Conservation (phyloP, 2,888 invertebrate genomes). For the Sminthurides aquaticus region DNA sequence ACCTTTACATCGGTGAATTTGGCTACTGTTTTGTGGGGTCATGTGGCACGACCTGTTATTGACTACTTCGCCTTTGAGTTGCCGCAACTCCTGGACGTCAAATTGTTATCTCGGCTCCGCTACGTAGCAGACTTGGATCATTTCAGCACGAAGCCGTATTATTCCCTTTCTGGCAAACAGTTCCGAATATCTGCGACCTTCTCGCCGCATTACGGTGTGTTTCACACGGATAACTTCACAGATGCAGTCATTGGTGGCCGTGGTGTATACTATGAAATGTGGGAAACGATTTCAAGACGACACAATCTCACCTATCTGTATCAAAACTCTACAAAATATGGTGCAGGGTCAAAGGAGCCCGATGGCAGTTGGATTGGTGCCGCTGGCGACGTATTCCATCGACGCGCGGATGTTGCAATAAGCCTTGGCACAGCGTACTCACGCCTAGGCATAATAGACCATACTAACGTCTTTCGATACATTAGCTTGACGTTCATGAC, state of each 20-base stretch:
- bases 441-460: not conserved
- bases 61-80: constrained; percentile 9
- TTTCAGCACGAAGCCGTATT: not conserved
- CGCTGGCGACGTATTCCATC: constrained; percentile 12
- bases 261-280: constrained; percentile 25
- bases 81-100: not conserved
- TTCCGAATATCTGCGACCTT: constrained; percentile 17
- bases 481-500: not conserved
- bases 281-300: not conserved
- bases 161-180: not conserved
- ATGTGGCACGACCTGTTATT: constrained; percentile 8
- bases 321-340: constrained; percentile 14
- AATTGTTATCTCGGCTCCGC: not conserved
- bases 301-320: constrained; percentile 18
- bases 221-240: not conserved
- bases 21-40: constrained; percentile 16
- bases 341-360: constrained; percentile 18
- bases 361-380: constrained; percentile 25
- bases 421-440: not conserved
- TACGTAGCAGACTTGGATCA: not conserved
- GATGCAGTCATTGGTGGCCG: constrained; percentile 1
- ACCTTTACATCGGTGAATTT: not conserved
- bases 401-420: not conserved
- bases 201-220: constrained; percentile 18
- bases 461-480: not conserved